Conservation (phyloP, 2,113 vertebrate genomes). For the Gnathonemus echidnorhynchus region DNA sequence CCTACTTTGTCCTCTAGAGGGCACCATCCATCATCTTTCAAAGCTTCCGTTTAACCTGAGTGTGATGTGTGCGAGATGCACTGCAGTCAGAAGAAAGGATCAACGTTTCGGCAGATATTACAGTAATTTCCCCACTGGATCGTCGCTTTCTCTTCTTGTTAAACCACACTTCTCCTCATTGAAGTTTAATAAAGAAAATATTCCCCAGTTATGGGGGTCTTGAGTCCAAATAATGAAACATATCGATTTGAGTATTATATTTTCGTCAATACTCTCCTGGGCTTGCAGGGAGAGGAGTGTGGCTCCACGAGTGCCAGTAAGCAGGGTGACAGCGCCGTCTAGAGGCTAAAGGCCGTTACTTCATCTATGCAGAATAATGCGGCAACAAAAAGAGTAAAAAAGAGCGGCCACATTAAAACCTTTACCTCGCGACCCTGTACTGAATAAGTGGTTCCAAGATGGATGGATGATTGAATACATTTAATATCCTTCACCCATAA, state of each 20-base stretch:
- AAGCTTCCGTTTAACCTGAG: background rate
- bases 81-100: background rate
- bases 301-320: slow-evolving; percentile 14
- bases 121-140: slow-evolving; percentile 27
- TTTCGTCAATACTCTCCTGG: slow-evolving; percentile 43
- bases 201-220: slow-evolving; percentile 51
- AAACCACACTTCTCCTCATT: slow-evolving; percentile 42
- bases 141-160: slow-evolving; percentile 27
- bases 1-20: slow-evolving; percentile 10
- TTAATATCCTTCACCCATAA: background rate
- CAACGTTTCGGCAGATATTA: slow-evolving; percentile 26
- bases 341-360: slow-evolving; percentile 31
- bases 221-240: slow-evolving; percentile 65
- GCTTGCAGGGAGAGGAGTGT: slow-evolving; percentile 5
- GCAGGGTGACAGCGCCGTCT: slow-evolving; percentile 46
- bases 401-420: background rate
- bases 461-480: background rate
- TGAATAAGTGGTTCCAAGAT: background rate
- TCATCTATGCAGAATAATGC: background rate
- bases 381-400: background rate
- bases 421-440: background rate
- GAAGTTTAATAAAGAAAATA: slow-evolving; percentile 67
- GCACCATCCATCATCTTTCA: background rate
- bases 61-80: background rate
- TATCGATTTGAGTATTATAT: slow-evolving; percentile 63